These are phyloP conservation scores for Scomber scombrus DNA, from an alignment of 2,113 vertebrate genomes.

Conservation along the genomic window DNA sequence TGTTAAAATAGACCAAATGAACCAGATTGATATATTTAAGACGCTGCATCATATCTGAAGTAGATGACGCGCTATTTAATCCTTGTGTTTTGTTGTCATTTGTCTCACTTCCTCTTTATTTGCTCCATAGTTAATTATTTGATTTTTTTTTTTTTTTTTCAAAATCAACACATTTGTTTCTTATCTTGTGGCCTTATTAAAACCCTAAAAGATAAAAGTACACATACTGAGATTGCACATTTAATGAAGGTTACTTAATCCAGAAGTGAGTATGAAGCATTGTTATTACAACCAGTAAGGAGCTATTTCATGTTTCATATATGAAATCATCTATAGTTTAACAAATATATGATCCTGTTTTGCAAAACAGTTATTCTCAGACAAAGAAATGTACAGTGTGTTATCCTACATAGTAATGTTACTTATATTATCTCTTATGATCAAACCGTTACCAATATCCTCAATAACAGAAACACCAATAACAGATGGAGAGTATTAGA, in stretches of 20 bases:
- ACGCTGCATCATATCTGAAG: neutral
- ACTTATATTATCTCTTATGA: no score
- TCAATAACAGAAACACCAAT: no score
- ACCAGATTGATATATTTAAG: neutral
- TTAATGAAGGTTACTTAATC: neutral
- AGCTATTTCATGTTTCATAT: neutral
- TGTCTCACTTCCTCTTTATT: neutral
- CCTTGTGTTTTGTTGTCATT: neutral
- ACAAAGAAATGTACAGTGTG: neutral
- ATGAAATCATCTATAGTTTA: no score
- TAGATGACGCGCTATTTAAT: neutral
- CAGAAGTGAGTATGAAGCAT: neutral
- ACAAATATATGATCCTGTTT: no score
- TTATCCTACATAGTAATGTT: neutral
- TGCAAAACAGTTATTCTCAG: no score
- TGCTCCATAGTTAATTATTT: no score
- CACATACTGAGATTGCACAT: neutral
- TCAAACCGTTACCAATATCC: no score
- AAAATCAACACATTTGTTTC: neutral
- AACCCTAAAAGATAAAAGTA: neutral
- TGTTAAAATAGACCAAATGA: constrained; percentile 33
- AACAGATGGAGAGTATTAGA: no score
- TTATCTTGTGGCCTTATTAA: neutral
- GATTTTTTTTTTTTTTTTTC: no score
- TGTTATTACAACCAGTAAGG: no score